Evolutionary conservation across 2,888 invertebrate species (phyloP), one percentile per base, ranked within the genome.

Genomic region (Argyra leucocephala): DNA sequence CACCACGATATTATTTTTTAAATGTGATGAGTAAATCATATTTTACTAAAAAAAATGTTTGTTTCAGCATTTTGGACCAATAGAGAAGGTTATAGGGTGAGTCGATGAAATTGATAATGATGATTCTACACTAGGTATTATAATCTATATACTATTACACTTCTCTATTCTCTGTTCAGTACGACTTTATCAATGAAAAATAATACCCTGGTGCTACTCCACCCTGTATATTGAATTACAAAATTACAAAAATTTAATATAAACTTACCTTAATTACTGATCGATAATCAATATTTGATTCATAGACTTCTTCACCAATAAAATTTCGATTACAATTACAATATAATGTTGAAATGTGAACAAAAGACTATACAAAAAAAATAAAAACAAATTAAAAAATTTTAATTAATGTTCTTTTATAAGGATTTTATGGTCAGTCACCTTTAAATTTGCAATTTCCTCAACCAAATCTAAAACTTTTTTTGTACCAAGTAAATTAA

Each of bases 401-500:
- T 58, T 3, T 22, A 58, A 5, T 48, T 48, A 48, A 48, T 3
- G 18, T n/a, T 48, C 2, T 5, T 18, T 48, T 1, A 24, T 26
- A 61, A 31, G 3, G 26, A 21, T 24, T 18, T 4, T 24, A 24
- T n/a, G 57, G 22, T 58, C 59, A 66, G n/a, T 70, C 72, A 79
- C 79, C 77, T 80, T 80, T 66, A 80, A 70, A 63, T 75, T 72
- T 69, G 74, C 75, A 74, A 80, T 79, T 74, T 77, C 74, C 76
- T 79, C 76, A 62, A 73, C 76, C 70, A 80, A 74, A 71, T 80
- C 76, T 65, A 80, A 73, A 68, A 80, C 78, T 73, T 80, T 80
- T 70, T 80, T 80, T 61, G 80, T 80, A 48, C 80, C 80, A 67
- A 80, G 71, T 57, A 80, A 78, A 72, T 80, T 80, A 68, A 80